A percentile compares a stretch with the other conserved stretches of the same genome.
These are phyloP conservation scores for Aporophyla nigra DNA, from an alignment of 2,888 invertebrate species.

Conservation along the genomic window DNA sequence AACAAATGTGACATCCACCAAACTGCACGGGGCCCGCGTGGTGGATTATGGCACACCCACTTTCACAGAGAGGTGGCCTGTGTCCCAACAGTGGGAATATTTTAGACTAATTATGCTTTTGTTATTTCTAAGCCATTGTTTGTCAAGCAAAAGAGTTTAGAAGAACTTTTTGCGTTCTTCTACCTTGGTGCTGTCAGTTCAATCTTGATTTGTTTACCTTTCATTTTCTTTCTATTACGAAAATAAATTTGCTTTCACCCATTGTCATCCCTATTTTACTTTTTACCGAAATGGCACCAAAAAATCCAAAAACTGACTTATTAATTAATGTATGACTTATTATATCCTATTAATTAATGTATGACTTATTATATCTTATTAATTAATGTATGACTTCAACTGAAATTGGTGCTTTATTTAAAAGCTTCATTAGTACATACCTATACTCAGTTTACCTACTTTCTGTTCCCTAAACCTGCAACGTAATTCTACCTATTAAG, in stretches of 20 bases:
- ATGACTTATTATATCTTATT: too few species aligned
- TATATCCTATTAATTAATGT: too few species aligned
- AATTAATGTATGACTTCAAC: not conserved
- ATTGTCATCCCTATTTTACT: not conserved
- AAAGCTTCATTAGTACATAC: not conserved
- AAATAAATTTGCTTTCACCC: not conserved
- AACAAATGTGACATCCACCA: too few species aligned
- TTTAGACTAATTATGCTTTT: too few species aligned
- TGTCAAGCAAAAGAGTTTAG: not conserved
- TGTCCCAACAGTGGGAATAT: too few species aligned
- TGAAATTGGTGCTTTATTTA: too few species aligned
- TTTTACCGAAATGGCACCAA: not conserved
- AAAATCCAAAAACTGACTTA: not conserved
- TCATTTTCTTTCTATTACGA: not conserved
- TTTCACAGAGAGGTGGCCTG: too few species aligned
- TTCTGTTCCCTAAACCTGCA: not conserved
- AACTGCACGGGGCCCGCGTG: too few species aligned
- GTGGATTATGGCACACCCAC: too few species aligned
- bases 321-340: too few species aligned
- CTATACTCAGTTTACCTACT: not conserved
- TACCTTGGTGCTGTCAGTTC: not conserved
- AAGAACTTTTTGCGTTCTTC: not conserved
- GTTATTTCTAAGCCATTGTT: too few species aligned
- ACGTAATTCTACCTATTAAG: conserved; percentile 24
- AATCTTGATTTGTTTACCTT: not conserved